These are phyloP conservation scores for Drosophila dunni DNA, from an alignment of 1,140 invertebrate species.

Conservation along the genomic window DNA sequence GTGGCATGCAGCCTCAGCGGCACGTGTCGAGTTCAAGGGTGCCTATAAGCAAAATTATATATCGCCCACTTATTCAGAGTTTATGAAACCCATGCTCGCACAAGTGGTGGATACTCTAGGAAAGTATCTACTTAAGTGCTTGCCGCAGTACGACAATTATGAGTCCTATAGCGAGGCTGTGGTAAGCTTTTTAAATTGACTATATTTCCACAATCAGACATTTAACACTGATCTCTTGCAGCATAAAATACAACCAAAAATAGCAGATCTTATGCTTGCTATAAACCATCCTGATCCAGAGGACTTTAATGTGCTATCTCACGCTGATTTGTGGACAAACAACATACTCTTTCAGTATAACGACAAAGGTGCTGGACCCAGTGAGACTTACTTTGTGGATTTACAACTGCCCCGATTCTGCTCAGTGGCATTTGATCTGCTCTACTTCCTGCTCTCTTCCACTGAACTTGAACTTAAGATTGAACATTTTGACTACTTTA, in stretches of 20 bases:
- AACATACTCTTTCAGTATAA: constrained; percentile 84
- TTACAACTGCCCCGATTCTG: constrained; percentile 70
- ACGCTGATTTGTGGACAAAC: constrained; percentile 86
- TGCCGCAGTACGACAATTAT: constrained; percentile 44
- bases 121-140: constrained; percentile 44
- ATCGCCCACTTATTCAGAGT: constrained; percentile 36
- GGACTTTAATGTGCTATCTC: constrained; percentile 87
- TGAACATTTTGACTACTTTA: constrained; percentile 62
- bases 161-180: constrained; percentile 48
- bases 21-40: constrained; percentile 48
- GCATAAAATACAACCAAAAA: constrained; percentile 46
- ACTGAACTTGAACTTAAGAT: constrained; percentile 55
- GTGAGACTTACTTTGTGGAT: constrained; percentile 79
- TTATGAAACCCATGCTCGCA: constrained; percentile 37
- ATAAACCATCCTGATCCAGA: constrained; percentile 67
- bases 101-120: constrained; percentile 43
- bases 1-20: constrained; percentile 85
- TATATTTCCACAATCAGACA: background rate
- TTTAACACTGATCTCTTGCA: constrained; percentile 8
- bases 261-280: constrained; percentile 48
- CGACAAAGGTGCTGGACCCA: constrained; percentile 10
- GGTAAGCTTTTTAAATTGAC: constrained; percentile 20
- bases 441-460: constrained; percentile 71
- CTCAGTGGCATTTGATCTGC: constrained; percentile 74
- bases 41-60: constrained; percentile 47